phyloP scores from a whole-genome alignment of 2,888 invertebrate species.

The Tinea pellionella region DNA sequence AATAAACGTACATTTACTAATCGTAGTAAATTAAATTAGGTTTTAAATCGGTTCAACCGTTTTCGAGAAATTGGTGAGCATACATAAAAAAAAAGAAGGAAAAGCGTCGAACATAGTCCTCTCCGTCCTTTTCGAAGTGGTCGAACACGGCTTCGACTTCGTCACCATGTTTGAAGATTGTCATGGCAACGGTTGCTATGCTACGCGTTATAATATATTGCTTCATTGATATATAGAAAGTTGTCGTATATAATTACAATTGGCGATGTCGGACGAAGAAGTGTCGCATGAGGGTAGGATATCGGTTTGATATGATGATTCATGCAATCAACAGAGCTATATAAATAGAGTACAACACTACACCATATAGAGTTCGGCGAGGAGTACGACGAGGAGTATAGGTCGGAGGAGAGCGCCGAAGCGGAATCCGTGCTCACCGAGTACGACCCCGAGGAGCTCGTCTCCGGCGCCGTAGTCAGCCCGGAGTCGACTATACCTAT shows the following conservation, averaged over 20 bases:
- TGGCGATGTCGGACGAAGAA: neutral
- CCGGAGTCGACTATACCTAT: constrained; percentile 64
- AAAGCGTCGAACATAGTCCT: no score
- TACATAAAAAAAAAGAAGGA: no score
- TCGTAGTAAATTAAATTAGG: no score
- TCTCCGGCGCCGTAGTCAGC: constrained; percentile 66
- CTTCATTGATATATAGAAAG: neutral
- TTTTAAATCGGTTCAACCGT: no score
- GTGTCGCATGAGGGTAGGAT: neutral
- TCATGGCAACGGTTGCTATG: neutral
- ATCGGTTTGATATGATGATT: neutral
- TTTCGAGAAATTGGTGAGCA: no score
- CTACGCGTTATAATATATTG: no score
- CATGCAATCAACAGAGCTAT: no score
- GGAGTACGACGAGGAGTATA: constrained; percentile 26
- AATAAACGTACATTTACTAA: no score
- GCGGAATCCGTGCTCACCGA: constrained; percentile 50
- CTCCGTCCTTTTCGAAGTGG: no score
- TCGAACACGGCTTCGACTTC: no score
- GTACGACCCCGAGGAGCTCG: constrained; percentile 63
- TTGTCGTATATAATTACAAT: neutral
- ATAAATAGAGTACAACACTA: no score
- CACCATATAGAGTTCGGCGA: neutral
- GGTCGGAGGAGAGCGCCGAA: constrained; percentile 21
- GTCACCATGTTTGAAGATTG: no score